Conservation (phyloP, 2,888 invertebrate genomes). For the Trachelus tabidus region DNA sequence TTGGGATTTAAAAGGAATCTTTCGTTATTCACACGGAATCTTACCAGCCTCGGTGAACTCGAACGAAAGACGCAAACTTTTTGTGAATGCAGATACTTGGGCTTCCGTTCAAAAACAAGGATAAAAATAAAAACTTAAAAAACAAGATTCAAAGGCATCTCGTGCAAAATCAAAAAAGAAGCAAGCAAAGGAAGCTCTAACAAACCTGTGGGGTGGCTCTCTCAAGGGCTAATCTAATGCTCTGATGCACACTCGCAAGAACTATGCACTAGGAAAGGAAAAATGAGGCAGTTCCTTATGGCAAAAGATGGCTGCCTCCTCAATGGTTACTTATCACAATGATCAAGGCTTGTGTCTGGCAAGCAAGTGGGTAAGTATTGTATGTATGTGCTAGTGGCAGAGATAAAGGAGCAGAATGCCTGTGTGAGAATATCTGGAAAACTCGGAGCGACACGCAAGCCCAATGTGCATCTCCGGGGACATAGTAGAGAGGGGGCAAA, state of each 20-base stretch:
- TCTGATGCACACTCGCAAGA: background rate
- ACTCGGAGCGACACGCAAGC: background rate
- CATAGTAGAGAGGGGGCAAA: slow-evolving; percentile 14
- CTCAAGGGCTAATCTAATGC: background rate
- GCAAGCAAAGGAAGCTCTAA: background rate
- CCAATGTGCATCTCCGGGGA: slow-evolving; percentile 8
- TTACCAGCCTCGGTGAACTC: background rate
- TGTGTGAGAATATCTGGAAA: slow-evolving; percentile 14
- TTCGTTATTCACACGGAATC: background rate
- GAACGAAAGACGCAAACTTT: background rate
- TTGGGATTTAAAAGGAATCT: background rate
- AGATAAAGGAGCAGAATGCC: slow-evolving; percentile 13
- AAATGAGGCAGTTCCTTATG: background rate
- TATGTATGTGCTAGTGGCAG: background rate
- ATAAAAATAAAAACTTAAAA: background rate
- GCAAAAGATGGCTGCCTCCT: background rate
- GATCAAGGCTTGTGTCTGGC: slow-evolving; percentile 14
- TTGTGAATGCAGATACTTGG: background rate
- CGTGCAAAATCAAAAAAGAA: background rate
- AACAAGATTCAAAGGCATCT: background rate
- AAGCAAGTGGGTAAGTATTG: slow-evolving; percentile 39
- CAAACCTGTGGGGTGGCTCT: background rate
- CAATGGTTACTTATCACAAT: background rate
- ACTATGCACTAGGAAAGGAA: background rate
- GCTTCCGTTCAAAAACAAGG: background rate